These are phyloP conservation scores for Trachymyrmex septentrionalis DNA, from an alignment of 1,140 invertebrate genomes.

Conservation along the genomic window DNA sequence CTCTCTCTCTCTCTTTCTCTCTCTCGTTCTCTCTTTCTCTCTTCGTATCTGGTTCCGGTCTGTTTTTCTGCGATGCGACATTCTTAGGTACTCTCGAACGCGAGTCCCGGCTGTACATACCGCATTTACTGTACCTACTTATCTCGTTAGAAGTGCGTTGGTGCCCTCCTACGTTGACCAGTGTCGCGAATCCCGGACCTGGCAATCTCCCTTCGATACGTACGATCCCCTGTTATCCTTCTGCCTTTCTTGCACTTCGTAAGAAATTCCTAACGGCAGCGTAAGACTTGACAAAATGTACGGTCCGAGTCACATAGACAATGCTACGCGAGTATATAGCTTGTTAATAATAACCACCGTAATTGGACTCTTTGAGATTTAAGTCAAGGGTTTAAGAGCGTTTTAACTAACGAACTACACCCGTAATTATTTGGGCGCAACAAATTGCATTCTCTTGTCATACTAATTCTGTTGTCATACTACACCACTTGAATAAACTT, in stretches of 20 bases:
- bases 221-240: neutral
- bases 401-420: constrained; percentile 1
- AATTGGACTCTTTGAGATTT: constrained; percentile 53
- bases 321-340: neutral
- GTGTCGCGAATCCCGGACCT: constrained; percentile 43
- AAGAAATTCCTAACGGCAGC: constrained; percentile 7
- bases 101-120: neutral
- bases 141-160: constrained; percentile 65
- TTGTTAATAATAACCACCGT: constrained; percentile 48
- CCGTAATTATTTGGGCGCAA: constrained; percentile 33
- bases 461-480: neutral
- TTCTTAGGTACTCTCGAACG: constrained; percentile 33
- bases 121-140: constrained; percentile 66
- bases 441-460: constrained; percentile 27
- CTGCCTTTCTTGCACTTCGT: neutral
- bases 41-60: constrained; percentile 32
- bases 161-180: constrained; percentile 51
- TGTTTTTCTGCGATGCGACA: constrained; percentile 46
- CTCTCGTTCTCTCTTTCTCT: neutral
- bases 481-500: neutral
- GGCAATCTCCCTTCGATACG: constrained; percentile 1
- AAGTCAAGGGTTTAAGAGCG: constrained; percentile 23
- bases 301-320: constrained; percentile 6
- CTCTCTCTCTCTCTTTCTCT: constrained; percentile 16
- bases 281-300: constrained; percentile 21